Evolutionary conservation across 1,140 invertebrate genomes (phyloP).

Genomic region (Brachionus sp.): DNA sequence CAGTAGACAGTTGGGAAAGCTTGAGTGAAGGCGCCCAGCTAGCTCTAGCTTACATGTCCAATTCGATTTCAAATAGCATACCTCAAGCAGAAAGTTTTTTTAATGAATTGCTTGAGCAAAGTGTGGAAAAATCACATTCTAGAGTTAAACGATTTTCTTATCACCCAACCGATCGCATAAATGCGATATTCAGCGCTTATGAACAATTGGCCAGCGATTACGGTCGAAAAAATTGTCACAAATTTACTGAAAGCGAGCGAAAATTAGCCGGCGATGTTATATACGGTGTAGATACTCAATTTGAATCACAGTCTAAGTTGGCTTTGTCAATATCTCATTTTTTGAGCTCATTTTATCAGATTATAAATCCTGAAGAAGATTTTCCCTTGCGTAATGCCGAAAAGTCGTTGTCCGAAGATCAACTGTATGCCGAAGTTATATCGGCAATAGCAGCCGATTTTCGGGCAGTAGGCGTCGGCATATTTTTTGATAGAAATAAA

Average conservation of each 20-base stretch:
- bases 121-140: neutral
- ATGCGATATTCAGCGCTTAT: neutral
- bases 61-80: neutral
- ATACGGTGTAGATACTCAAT: conserved; percentile 79
- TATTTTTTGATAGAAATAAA: conserved; percentile 90
- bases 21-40: conserved; percentile 30
- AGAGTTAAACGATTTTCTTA: conserved; percentile 35
- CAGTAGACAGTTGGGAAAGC: conserved; percentile 42
- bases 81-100: conserved; percentile 22
- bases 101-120: conserved; percentile 7
- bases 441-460: conserved; percentile 80
- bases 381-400: conserved; percentile 50
- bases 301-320: conserved; percentile 90
- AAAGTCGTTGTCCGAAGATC: conserved; percentile 53
- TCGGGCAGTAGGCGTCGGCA: conserved; percentile 82
- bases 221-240: conserved; percentile 19
- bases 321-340: conserved; percentile 89
- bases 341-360: conserved; percentile 84
- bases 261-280: conserved; percentile 63
- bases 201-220: conserved; percentile 34
- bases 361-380: conserved; percentile 85
- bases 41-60: conserved; percentile 13
- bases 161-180: conserved; percentile 11
- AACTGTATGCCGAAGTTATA: conserved; percentile 67
- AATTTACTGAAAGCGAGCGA: conserved; percentile 48